Evolutionary conservation across 2,797 vertebrate species (phyloP).

Genomic region (Rhynchotus rufescens): DNA sequence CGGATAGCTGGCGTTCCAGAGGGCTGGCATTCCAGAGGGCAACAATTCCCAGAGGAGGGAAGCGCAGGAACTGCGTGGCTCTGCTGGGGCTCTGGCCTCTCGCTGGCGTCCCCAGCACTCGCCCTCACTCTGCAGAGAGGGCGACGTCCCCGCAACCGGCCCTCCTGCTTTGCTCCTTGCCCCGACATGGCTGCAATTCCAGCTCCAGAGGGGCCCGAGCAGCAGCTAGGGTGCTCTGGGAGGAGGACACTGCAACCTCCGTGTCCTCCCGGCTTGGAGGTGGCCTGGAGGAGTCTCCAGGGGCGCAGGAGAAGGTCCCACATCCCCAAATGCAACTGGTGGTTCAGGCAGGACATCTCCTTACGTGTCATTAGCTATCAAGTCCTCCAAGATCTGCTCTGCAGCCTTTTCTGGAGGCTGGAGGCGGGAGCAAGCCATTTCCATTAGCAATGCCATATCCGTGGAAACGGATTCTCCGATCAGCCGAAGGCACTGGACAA

Average conservation of each 20-base stretch:
- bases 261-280: rapidly evolving
- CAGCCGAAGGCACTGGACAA: slow-evolving; percentile 91
- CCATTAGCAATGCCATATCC: slow-evolving; percentile 92
- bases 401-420: slow-evolving; percentile 91
- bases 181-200: background rate
- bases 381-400: slow-evolving; percentile 89
- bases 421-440: slow-evolving; percentile 89
- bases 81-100: background rate
- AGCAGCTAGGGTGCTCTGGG: background rate
- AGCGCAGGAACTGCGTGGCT: background rate
- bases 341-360: slow-evolving; percentile 69
- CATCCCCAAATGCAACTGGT: background rate
- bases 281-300: background rate
- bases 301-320: background rate
- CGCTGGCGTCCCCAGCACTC: background rate
- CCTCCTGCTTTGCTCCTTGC: background rate
- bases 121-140: background rate
- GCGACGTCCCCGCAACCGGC: background rate
- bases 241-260: background rate
- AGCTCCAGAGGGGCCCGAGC: background rate
- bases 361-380: slow-evolving; percentile 91
- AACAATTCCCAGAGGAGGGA: background rate
- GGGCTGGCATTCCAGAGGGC: slow-evolving; percentile 17
- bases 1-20: slow-evolving; percentile 42
- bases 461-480: slow-evolving; percentile 87